Evolutionary conservation across 2,888 invertebrate genomes (phyloP), one percentile per base, ranked within the genome.

Genomic region (Melangyna quadrimaculata): DNA sequence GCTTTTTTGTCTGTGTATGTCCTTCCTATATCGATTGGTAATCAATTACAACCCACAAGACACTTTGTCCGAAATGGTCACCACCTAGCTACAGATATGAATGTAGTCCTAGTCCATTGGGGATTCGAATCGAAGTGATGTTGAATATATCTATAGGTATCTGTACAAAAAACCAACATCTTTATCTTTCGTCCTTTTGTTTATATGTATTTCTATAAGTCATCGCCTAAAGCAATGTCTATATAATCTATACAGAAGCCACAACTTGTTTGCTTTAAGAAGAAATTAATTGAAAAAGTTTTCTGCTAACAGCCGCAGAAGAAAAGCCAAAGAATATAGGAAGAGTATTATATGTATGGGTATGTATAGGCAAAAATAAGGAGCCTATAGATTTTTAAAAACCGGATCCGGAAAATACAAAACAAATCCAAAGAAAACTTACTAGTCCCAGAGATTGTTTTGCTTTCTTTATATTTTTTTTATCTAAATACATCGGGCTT

Each of bases 211-310:
- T 27, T 48, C 53, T 40, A 22, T 53, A 40, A 43, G 51, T 19
- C 32, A 29, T 55, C 22, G 35, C 35, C 17, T n/a, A 48, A 9
- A 53, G 22, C 24, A 35, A 45, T 53, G 22, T 63, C 19, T 32
- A 82, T 55, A 40, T 37, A 14, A 12, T 7, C n/a, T 1, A n/a
- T n/a, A 32, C 8, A 32, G 35, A 78, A 65, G 55, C 48, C 35
- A 51, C 67, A 67, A 84, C 59, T 79, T 84, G 79, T 84, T 79
- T 84, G 84, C 75, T 71, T 75, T 75, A 71, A 75, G 48, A 71
- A 75, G 75, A 84, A 79, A 84, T 84, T 84, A 84, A 84, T 84
- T 84, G 84, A 84, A 84, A 84, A 84, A 84, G 70, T 84, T 84
- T 79, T 74, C 53, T 48, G 78, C 53, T 73, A 78, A 78, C 78